Base-by-base conservation (phyloP, 2,888 invertebrate species). In the Ommatoiulus sabulosus region DNA sequence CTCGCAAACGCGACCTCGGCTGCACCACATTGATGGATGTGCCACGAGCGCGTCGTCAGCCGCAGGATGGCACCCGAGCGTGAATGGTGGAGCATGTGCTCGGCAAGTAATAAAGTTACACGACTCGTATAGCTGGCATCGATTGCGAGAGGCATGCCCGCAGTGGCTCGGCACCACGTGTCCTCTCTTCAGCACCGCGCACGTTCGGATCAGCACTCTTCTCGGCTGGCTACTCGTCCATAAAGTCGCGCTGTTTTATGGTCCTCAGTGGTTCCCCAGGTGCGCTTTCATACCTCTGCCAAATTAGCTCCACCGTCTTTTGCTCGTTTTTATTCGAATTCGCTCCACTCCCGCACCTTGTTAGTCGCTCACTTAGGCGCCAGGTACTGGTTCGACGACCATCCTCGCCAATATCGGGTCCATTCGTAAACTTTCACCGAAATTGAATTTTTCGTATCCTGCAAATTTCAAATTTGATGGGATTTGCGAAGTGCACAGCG, bases 391-490 rank as follows among this genome's bases (percentile, higher is more conserved):
- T 52, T 3, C 52, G 52, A 15, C 52, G 5, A 17, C 17, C 52
- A 52, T 72, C 72, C 10, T 72, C 72, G 6, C 72, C 72, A 72
- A 63, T 63, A 63, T 63, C 63, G 63, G 63, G 72, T 72, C 24
- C 72, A 72, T 72, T 72, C 12, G 24, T 24, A 72, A 72, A 72
- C 72, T 72, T 72, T 72, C 72, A 72, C 24, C 72, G 72, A 72
- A 72, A 72, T 72, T 72, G 72, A 72, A 72, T 72, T 72, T n/a
- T 35, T 72, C 72, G 72, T 24, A 72, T 63, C n/a, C 63, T 63
- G 63, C 63, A n/a, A n/a, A 20, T 7, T 72, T 72, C 3, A 72
- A 24, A 24, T 24, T 72, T 24, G 20, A 72, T 72, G 72, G 72
- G 72, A 72, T 72, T 72, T 72, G 24, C 24, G 24, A 24, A 72